Conservation (phyloP, 2,113 vertebrate genomes). For the Hydrochoerus hydrochaeris region DNA sequence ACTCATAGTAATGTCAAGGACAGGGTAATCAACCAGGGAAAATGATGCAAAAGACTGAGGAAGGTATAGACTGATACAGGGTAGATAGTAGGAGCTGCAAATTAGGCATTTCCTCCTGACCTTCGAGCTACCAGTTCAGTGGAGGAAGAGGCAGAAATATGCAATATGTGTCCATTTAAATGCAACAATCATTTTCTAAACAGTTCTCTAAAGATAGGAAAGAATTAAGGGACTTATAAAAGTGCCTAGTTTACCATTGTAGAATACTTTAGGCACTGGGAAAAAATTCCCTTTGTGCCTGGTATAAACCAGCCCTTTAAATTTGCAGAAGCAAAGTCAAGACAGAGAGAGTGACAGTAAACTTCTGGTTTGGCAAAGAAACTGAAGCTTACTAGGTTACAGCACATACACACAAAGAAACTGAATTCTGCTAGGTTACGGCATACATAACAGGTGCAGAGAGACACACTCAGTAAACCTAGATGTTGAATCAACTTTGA, state of each 20-base stretch:
- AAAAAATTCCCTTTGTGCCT: neutral
- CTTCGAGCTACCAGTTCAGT: neutral
- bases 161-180: neutral
- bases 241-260: neutral
- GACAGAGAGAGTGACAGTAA: neutral
- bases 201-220: neutral
- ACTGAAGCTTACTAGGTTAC: neutral
- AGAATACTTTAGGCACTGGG: neutral
- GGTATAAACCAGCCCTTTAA: neutral
- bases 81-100: neutral
- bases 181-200: neutral
- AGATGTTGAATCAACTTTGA: neutral
- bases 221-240: neutral
- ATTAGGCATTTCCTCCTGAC: neutral
- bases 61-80: neutral
- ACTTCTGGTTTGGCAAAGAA: neutral
- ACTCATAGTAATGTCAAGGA: neutral
- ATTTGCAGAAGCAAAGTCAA: neutral
- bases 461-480: neutral
- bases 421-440: neutral
- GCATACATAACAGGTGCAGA: neutral
- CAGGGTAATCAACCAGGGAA: neutral
- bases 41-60: neutral
- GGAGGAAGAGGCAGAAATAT: neutral
- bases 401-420: neutral